Conservation (phyloP, 2,797 vertebrate species). For the Cephalopachus bancanus region DNA sequence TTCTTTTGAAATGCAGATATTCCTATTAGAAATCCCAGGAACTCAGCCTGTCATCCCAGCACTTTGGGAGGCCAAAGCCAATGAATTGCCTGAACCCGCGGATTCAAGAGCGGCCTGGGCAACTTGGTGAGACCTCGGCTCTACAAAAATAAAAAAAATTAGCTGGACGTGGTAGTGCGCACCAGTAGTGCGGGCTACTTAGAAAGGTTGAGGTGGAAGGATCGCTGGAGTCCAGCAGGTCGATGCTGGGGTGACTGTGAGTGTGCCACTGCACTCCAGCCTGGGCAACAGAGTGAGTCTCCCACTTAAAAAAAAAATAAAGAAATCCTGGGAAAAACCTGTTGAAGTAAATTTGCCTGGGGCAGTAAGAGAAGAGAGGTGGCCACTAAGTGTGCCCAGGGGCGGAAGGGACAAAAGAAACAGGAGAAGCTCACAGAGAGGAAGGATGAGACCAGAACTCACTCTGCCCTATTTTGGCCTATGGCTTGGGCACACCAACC, state of each 20-base stretch:
- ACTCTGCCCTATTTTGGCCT: background rate
- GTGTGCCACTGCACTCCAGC: background rate
- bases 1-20: background rate
- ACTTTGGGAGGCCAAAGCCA: background rate
- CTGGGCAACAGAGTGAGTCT: background rate
- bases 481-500: background rate
- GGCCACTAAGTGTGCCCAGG: too few species aligned
- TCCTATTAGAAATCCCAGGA: background rate
- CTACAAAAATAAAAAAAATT: too few species aligned
- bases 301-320: too few species aligned
- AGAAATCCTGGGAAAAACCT: too few species aligned
- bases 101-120: too few species aligned
- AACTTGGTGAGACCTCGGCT: too few species aligned
- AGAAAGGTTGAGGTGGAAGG: background rate
- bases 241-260: background rate
- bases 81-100: too few species aligned
- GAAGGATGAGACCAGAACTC: background rate
- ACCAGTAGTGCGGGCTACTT: too few species aligned
- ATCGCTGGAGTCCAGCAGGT: background rate
- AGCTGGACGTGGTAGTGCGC: too few species aligned
- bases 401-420: background rate
- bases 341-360: too few species aligned
- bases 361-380: too few species aligned
- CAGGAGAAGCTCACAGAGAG: background rate
- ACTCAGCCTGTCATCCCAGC: background rate